A percentile compares a stretch with the other conserved stretches of the same genome.
Evolutionary conservation across 2,888 invertebrate genomes (phyloP).

Genomic region (Xanthorhoe designata): DNA sequence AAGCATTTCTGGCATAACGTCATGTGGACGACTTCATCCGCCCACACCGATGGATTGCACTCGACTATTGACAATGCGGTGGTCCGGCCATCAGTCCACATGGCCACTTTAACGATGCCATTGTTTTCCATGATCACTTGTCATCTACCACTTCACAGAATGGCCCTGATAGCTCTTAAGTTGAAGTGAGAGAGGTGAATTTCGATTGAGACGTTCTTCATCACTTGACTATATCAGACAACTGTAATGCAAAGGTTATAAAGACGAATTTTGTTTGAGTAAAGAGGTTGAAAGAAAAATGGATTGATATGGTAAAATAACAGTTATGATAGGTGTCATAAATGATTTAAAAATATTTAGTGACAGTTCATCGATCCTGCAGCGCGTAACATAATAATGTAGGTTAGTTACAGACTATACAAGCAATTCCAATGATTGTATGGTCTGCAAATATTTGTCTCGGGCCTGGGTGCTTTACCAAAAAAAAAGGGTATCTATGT

Average conservation of each 20-base stretch:
- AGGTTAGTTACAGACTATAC: neutral
- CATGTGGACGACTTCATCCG: constrained; percentile 31
- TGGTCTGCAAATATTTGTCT: no score
- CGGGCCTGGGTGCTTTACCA: no score
- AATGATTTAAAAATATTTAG: constrained; percentile 69
- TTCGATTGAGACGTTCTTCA: constrained; percentile 34
- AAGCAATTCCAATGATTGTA: no score
- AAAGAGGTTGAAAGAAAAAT: constrained; percentile 58
- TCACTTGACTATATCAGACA: neutral
- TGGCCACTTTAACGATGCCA: constrained; percentile 80
- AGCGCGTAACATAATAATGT: constrained; percentile 31
- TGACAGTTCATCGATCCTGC: constrained; percentile 78
- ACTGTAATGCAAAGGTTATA: constrained; percentile 46
- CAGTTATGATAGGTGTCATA: constrained; percentile 73
- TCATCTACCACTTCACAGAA: constrained; percentile 63
- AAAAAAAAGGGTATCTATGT: no score
- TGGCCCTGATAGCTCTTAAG: constrained; percentile 39
- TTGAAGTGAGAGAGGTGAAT: constrained; percentile 47
- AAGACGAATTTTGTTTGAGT: constrained; percentile 48
- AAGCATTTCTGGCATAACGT: constrained; percentile 19
- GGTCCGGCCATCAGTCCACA: constrained; percentile 75
- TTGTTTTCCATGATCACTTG: constrained; percentile 78
- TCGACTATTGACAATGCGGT: constrained; percentile 69
- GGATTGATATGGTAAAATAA: constrained; percentile 68
- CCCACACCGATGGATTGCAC: constrained; percentile 41